Evolutionary conservation across 2,888 invertebrate species (phyloP), one percentile per base, ranked within the genome.

Genomic region (Lordiphosa andalusiaca): DNA sequence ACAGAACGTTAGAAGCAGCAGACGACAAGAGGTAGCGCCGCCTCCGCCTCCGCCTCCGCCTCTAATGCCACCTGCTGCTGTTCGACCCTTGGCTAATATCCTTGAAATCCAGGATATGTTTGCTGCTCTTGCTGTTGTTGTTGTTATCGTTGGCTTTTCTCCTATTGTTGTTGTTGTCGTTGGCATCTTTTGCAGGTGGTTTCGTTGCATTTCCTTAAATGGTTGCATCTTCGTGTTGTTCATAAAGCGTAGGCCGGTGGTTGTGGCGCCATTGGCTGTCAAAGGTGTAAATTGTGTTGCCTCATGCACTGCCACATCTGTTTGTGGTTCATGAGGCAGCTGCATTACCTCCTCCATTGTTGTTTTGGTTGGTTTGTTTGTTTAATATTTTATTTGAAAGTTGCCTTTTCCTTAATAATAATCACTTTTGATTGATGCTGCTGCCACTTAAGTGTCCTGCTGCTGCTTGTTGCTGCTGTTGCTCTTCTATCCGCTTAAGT

Each of bases 141-240:
- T 53, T 64, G 16, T 51, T 67, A 53, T 61, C 65, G 63, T 63
- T 69, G 63, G 47, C 52, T 54, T 71, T 56, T 67, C 65, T 70
- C 64, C 69, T 67, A 63, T 64, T 67, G 52, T 44, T 53, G 57
- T 35, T 54, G 59, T 65, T 53, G 65, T 66, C 54, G 67, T 73
- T 84, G 84, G 78, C 74, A 82, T 84, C 78, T 81, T 69, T 73
- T 73, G 85, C 81, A 81, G 81, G 81, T 84, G 71, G 82, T 85
- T 87, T 84, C 73, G 84, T 87, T 85, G 85, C 78, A 85, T 81
- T 56, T 85, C 76, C 74, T 69, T 71, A 75, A 80, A 70, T 70
- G 67, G 67, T 61, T 63, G 36, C 30, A 7, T 50, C 40, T 52
- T 46, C 53, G 42, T 62, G 50, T 58, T 69, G 58, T 67, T 51